Evolutionary conservation across 2,888 invertebrate species (phyloP).

Genomic region (Melipona bicolor): DNA sequence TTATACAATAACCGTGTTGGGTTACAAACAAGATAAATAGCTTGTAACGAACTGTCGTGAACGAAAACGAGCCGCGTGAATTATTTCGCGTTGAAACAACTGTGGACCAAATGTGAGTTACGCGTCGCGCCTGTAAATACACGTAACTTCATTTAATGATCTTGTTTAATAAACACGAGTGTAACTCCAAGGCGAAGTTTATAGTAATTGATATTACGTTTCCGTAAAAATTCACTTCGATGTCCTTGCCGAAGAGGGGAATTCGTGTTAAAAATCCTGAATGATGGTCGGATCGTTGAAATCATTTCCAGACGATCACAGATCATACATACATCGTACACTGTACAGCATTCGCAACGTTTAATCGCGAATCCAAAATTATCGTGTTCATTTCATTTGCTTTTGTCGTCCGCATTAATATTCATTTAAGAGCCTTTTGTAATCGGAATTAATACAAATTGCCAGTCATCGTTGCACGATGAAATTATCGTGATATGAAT

Average conservation of each 20-base stretch:
- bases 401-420: neutral
- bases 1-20: constrained; percentile 23
- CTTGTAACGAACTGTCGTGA: neutral
- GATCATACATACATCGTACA: neutral
- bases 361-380: neutral
- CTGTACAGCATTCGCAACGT: neutral
- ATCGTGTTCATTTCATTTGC: constrained; percentile 1
- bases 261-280: neutral
- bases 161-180: neutral
- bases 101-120: neutral
- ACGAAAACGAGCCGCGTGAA: neutral
- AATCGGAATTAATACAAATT: neutral
- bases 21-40: constrained; percentile 1
- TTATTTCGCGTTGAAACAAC: neutral
- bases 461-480: neutral
- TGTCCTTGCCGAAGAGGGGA: neutral
- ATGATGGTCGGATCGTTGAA: neutral
- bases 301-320: neutral
- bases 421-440: neutral
- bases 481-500: constrained; percentile 1
- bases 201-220: neutral
- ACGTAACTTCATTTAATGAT: neutral
- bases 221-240: neutral
- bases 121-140: neutral
- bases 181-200: neutral